Conservation (phyloP, 1,140 invertebrate species). For the Trissolcus basalis region DNA sequence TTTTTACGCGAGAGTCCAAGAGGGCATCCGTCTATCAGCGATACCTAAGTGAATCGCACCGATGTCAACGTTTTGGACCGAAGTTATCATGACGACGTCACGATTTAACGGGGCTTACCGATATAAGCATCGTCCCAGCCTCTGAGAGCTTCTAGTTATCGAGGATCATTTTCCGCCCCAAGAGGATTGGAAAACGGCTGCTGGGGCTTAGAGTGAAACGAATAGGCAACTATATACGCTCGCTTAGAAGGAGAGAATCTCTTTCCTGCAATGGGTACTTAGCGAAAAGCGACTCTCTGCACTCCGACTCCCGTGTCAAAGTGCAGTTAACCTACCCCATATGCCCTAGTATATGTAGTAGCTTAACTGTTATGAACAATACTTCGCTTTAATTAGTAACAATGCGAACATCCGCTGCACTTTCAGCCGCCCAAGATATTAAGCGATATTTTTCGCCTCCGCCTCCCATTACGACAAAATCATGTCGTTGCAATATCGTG, state of each 20-base stretch:
- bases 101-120: conserved; percentile 62
- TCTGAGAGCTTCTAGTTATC: conserved; percentile 68
- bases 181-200: conserved; percentile 63
- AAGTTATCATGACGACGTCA: conserved; percentile 44
- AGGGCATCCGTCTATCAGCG: conserved; percentile 14
- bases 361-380: conserved; percentile 44
- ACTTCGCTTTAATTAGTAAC: background rate
- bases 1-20: too few species aligned
- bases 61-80: conserved; percentile 34
- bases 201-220: conserved; percentile 70
- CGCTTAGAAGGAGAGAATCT: conserved; percentile 62
- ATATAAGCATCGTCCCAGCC: conserved; percentile 55
- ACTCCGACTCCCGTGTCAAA: conserved; percentile 10
- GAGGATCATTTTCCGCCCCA: conserved; percentile 70
- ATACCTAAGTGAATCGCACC: conserved; percentile 38
- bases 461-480: too few species aligned
- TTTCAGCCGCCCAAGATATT: too few species aligned
- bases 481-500: too few species aligned
- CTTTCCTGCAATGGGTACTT: conserved; percentile 64
- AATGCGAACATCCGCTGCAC: background rate
- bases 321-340: background rate
- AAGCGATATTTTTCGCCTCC: too few species aligned
- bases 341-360: background rate
- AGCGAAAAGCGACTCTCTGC: conserved; percentile 47
- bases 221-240: conserved; percentile 70